These are phyloP conservation scores for Melieria omissa DNA, from an alignment of 2,888 invertebrate species.

Conservation along the genomic window DNA sequence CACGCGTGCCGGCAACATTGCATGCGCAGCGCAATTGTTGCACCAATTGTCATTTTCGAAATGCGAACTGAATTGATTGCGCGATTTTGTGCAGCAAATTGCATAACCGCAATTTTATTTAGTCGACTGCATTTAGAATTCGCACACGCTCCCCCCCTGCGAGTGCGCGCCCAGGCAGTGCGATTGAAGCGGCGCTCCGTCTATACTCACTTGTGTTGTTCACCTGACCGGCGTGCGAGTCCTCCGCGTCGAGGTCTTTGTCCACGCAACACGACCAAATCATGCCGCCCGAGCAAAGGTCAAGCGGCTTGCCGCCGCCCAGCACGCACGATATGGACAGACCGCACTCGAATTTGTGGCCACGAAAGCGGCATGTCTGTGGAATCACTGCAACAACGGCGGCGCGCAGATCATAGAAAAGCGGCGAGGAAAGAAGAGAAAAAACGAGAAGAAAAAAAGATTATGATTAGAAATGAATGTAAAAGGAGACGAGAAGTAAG, in stretches of 20 bases:
- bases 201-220: conserved; percentile 88
- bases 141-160: not conserved
- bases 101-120: conserved; percentile 45
- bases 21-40: conserved; percentile 11
- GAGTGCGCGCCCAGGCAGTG: not conserved
- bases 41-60: conserved; percentile 34
- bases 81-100: conserved; percentile 53
- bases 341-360: conserved; percentile 88
- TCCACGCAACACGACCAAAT: conserved; percentile 96
- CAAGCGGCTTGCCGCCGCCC: conserved; percentile 87
- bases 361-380: conserved; percentile 86
- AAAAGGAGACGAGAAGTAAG: conserved; percentile 1
- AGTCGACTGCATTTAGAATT: not conserved
- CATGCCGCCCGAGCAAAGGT: conserved; percentile 92
- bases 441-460: conserved; percentile 7
- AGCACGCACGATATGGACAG: conserved; percentile 91
- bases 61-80: conserved; percentile 27
- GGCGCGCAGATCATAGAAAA: conserved; percentile 8
- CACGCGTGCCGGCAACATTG: not conserved
- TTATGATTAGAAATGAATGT: conserved; percentile 15
- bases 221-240: conserved; percentile 73
- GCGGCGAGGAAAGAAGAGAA: not conserved
- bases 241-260: conserved; percentile 72
- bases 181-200: not conserved
- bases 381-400: conserved; percentile 84